phyloP scores from a whole-genome alignment of 2,113 vertebrate genomes.

The Zosterops lateralis region DNA sequence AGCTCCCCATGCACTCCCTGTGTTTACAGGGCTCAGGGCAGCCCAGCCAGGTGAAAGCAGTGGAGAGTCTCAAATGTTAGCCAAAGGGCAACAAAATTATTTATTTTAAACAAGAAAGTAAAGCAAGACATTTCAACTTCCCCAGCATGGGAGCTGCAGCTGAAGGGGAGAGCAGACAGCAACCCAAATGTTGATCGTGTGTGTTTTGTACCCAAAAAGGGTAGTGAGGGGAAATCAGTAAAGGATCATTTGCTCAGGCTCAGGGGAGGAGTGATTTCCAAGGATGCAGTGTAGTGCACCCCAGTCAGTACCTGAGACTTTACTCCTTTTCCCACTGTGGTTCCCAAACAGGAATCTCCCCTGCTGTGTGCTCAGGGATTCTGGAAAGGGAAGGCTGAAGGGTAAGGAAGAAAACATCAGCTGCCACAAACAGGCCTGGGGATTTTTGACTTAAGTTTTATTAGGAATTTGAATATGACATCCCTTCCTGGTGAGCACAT shows the following conservation, averaged over 20 bases:
- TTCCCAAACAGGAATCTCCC: neutral
- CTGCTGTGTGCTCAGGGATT: neutral
- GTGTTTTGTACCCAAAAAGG: neutral
- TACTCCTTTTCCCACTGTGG: neutral
- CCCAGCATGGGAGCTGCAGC: neutral
- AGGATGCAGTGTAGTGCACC: neutral
- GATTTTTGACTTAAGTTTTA: neutral
- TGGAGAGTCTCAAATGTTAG: neutral
- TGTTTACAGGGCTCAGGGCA: neutral
- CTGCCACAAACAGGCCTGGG: neutral
- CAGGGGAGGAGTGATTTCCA: neutral
- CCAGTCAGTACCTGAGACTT: neutral
- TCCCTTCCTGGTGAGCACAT: neutral
- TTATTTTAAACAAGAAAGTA: neutral
- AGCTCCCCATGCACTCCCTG: neutral
- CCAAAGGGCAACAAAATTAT: neutral
- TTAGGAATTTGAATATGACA: neutral
- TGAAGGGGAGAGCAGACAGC: neutral
- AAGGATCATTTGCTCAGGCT: neutral
- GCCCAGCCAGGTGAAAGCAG: neutral
- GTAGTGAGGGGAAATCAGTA: neutral
- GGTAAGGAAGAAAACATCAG: neutral
- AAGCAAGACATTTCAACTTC: neutral
- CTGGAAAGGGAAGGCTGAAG: neutral
- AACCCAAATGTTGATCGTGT: neutral